These are phyloP conservation scores for Sebastes dallii DNA, from an alignment of 2,797 vertebrate species.

Conservation along the genomic window DNA sequence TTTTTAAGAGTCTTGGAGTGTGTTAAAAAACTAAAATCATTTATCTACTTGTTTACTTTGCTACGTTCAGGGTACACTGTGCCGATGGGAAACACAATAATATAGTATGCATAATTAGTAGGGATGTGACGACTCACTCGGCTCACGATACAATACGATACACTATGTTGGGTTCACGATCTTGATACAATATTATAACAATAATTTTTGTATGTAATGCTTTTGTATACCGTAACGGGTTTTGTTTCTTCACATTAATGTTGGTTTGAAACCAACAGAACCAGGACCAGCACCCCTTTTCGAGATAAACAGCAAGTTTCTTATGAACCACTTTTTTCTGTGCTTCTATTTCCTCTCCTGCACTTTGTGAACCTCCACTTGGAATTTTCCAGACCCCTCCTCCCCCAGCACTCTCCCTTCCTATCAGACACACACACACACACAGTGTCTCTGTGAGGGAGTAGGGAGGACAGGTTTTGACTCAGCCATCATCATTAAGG, in stretches of 20 bases:
- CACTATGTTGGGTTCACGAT: no score
- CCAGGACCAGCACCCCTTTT: background rate
- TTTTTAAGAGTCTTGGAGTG: background rate
- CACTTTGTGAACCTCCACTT: constrained; percentile 33
- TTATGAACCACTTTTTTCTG: constrained; percentile 9
- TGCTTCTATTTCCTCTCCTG: constrained; percentile 22
- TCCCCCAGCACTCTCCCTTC: background rate
- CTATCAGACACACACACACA: background rate
- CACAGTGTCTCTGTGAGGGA: background rate
- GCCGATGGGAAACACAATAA: background rate
- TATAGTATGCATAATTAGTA: no score
- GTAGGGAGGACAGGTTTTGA: constrained; percentile 36
- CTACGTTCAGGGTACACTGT: background rate
- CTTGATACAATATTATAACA: no score
- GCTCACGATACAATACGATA: no score
- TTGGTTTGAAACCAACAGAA: background rate
- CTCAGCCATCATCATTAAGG: constrained; percentile 29
- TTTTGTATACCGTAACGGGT: no score
- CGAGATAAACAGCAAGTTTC: background rate
- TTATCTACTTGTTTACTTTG: background rate
- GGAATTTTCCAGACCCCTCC: constrained; percentile 41
- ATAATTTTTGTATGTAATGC: no score
- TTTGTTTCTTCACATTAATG: background rate
- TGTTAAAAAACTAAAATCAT: background rate
- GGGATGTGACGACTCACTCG: no score